Conservation (phyloP, 53 echinoderm and acorn worm genomes). For the Mesocentrotus franciscanus region DNA sequence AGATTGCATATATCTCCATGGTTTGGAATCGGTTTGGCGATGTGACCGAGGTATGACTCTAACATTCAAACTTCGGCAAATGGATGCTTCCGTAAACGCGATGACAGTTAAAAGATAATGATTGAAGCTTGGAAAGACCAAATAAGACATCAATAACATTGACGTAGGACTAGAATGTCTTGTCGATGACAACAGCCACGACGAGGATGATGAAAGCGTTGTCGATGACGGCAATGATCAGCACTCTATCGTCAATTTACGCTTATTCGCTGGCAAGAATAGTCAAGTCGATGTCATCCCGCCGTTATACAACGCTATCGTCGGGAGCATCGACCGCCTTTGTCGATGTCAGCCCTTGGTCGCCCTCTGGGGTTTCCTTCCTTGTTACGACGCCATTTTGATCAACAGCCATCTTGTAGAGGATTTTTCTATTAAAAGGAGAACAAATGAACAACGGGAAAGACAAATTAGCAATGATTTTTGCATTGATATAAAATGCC, state of each 20-base stretch:
- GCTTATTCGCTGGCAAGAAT: constrained; percentile 17
- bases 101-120: neutral
- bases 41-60: too few relatives aligned
- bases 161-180: neutral
- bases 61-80: too few relatives aligned
- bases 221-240: neutral
- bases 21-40: too few relatives aligned
- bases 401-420: constrained; percentile 46
- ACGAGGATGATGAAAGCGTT: constrained; percentile 1
- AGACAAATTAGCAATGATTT: neutral
- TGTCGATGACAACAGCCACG: neutral
- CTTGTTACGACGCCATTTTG: constrained; percentile 20
- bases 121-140: neutral
- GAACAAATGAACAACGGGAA: neutral
- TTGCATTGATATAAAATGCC: neutral
- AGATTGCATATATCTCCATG: too few relatives aligned
- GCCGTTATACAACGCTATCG: neutral
- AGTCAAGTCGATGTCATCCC: neutral
- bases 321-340: neutral
- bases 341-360: neutral
- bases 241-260: neutral
- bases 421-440: constrained; percentile 23
- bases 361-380: neutral
- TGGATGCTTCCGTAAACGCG: neutral
- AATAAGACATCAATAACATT: neutral